Conservation (phyloP, 1,140 invertebrate genomes). For the Samia ricini region DNA sequence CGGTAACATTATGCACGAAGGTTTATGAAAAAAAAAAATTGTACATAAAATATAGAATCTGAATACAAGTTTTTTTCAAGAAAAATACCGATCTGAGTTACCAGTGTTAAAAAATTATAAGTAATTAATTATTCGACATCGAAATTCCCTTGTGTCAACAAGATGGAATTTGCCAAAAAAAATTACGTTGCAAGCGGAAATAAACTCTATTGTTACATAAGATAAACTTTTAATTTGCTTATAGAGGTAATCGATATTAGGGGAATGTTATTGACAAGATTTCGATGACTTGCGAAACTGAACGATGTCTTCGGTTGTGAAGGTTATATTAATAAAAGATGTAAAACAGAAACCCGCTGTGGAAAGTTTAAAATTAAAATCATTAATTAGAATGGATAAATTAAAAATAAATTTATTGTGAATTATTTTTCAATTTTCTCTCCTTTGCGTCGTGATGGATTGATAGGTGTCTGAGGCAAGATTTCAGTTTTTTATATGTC, state of each 20-base stretch:
- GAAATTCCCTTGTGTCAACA: neutral
- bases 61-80: neutral
- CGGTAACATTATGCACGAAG: constrained; percentile 15
- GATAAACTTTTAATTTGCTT: neutral
- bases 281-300: constrained; percentile 50
- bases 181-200: constrained; percentile 1
- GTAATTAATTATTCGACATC: neutral
- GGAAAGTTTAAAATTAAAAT: neutral
- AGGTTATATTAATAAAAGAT: neutral
- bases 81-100: neutral
- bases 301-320: neutral
- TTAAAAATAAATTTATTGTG: neutral
- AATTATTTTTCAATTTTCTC: neutral
- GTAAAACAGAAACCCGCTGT: neutral
- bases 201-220: neutral
- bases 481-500: no score
- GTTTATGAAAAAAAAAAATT: neutral
- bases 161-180: neutral
- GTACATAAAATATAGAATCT: neutral
- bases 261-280: constrained; percentile 47
- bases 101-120: neutral
- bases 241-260: constrained; percentile 5
- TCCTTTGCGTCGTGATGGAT: neutral
- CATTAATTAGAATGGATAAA: neutral
- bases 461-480: neutral